A percentile compares a stretch with the other conserved stretches of the same genome.
phyloP scores from a whole-genome alignment of 2,888 invertebrate species.

The Proisotoma minuta region DNA sequence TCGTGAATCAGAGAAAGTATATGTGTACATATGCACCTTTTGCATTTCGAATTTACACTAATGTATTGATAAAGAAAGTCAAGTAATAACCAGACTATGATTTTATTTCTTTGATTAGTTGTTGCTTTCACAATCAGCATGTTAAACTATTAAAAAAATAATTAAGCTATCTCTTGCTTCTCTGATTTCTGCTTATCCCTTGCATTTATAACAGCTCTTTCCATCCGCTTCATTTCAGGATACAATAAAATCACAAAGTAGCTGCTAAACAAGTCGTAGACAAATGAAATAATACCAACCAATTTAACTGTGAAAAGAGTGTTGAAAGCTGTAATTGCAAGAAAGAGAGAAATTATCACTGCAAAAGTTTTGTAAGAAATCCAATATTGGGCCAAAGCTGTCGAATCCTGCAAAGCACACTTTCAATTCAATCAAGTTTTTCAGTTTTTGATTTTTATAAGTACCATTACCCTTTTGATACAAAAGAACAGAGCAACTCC shows the following conservation, averaged over 20 bases:
- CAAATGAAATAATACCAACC: not conserved
- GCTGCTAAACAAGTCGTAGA: not conserved
- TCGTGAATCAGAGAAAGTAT: too few relatives aligned
- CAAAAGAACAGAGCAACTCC: not conserved
- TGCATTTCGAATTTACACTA: too few relatives aligned
- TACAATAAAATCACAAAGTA: slow-evolving; percentile 7
- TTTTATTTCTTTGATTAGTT: too few relatives aligned
- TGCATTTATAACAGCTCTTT: not conserved
- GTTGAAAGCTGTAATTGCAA: slow-evolving; percentile 2
- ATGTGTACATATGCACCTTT: too few relatives aligned
- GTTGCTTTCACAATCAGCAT: too few relatives aligned
- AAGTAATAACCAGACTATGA: too few relatives aligned
- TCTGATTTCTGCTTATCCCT: not conserved
- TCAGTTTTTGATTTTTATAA: too few relatives aligned
- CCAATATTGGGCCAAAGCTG: not conserved
- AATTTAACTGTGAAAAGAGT: not conserved
- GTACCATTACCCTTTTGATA: slow-evolving; percentile 5
- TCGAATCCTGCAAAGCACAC: not conserved
- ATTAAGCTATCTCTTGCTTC: too few relatives aligned
- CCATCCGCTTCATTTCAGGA: slow-evolving; percentile 6
- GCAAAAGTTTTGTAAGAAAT: slow-evolving; percentile 2
- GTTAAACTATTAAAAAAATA: too few relatives aligned
- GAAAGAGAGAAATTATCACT: slow-evolving; percentile 1
- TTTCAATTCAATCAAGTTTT: not conserved
- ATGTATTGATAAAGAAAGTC: too few relatives aligned